phyloP scores from a whole-genome alignment of 2,888 invertebrate genomes.

The Drosophila kambysellisi region DNA sequence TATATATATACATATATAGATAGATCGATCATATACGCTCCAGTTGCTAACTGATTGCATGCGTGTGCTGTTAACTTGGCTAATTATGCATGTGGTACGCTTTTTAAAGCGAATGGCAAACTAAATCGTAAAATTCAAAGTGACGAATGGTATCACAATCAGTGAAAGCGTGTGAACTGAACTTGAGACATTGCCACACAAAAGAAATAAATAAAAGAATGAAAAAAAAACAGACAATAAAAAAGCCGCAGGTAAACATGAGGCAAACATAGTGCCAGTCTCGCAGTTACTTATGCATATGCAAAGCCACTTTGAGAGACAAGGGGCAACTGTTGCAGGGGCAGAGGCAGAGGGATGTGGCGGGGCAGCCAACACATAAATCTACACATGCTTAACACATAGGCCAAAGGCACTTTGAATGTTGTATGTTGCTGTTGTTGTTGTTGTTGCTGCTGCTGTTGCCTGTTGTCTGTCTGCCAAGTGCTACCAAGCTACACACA shows the following conservation, averaged over 20 bases:
- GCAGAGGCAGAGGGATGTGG: background rate
- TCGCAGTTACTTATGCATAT: conserved; percentile 50
- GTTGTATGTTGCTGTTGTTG: conserved; percentile 11
- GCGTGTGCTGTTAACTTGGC: conserved; percentile 30
- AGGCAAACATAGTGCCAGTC: conserved; percentile 33
- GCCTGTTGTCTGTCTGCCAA: conserved; percentile 30
- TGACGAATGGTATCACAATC: conserved; percentile 57
- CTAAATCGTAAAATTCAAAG: conserved; percentile 59
- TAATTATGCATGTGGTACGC: conserved; percentile 59
- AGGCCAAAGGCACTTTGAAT: conserved; percentile 53
- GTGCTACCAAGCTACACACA: conserved; percentile 54
- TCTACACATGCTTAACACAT: conserved; percentile 68
- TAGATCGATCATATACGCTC: conserved; percentile 5
- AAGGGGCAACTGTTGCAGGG: background rate
- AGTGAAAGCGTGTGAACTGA: conserved; percentile 85
- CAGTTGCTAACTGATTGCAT: background rate
- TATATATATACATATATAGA: background rate
- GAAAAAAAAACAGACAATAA: conserved; percentile 24
- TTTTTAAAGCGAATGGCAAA: conserved; percentile 37
- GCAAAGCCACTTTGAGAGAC: conserved; percentile 39
- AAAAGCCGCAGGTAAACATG: conserved; percentile 49
- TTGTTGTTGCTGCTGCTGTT: conserved; percentile 18
- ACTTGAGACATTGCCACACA: conserved; percentile 71
- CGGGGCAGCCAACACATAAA: conserved; percentile 53
- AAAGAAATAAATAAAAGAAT: conserved; percentile 26